Conservation (phyloP, 1,140 invertebrate species). For the Cydia amplana region DNA sequence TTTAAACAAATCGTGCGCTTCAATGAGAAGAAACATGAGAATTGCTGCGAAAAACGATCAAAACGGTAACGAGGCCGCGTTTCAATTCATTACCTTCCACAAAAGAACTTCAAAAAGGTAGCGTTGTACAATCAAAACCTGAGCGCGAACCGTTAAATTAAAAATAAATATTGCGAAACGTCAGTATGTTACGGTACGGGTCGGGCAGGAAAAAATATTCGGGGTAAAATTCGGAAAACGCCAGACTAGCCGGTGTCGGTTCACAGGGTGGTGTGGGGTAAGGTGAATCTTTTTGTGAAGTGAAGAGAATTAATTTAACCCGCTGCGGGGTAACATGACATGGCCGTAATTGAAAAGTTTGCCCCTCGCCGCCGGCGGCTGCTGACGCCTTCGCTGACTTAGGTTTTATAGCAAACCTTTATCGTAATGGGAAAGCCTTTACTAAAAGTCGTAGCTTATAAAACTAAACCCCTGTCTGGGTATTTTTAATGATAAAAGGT, state of each 20-base stretch:
- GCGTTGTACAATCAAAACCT: conserved; percentile 64
- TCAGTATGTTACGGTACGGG: conserved; percentile 76
- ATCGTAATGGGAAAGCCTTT: conserved; percentile 44
- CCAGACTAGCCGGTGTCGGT: conserved; percentile 61
- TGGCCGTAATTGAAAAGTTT: conserved; percentile 81
- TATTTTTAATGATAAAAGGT: background rate
- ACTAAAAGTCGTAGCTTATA: conserved; percentile 4
- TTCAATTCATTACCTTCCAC: conserved; percentile 60
- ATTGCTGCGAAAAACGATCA: conserved; percentile 36
- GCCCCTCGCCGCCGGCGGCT: conserved; percentile 66
- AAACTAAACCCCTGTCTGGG: background rate
- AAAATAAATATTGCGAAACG: conserved; percentile 80
- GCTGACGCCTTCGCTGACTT: conserved; percentile 52
- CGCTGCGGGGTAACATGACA: conserved; percentile 79
- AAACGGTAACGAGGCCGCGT: conserved; percentile 39
- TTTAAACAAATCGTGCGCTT: conserved; percentile 11
- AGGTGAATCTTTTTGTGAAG: conserved; percentile 80
- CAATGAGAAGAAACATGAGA: conserved; percentile 34
- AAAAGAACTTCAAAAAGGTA: conserved; percentile 69
- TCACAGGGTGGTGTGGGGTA: conserved; percentile 65
- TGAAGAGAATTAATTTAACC: conserved; percentile 81
- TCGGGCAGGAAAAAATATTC: conserved; percentile 59
- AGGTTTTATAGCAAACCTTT: conserved; percentile 51
- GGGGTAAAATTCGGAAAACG: conserved; percentile 64
- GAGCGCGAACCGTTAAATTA: conserved; percentile 75